Base-by-base conservation (phyloP, 1,140 invertebrate genomes). In the Drosophila saltans region DNA sequence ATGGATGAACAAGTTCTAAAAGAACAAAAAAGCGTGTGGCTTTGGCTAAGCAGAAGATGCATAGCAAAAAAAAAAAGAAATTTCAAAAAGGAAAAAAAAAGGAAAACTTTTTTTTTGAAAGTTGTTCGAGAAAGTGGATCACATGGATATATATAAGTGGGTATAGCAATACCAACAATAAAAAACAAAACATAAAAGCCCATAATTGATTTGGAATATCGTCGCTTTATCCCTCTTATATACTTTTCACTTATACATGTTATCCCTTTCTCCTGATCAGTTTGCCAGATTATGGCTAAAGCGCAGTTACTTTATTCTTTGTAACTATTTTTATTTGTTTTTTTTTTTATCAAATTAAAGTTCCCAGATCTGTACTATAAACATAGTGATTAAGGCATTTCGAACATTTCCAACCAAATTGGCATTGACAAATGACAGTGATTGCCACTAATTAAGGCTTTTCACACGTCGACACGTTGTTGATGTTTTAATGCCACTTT, bases 1-100 rank as follows among this genome's bases (percentile, higher is more conserved):
- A 75, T 85, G 70, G 70, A 82, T 86, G 81, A 59, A 76, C 66
- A 69, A 52, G 45, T 56, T 60, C 68, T 70, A 57, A 68, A 79
- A 64, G 61, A 75, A 70, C 75, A 58, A 77, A 84, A 70, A 72
- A 52, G 3, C 10, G 45, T 81, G 43, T 74, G 61, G 74, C 75
- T 72, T 81, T 81, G 78, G 75, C 83, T 64, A 59, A 59, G 68
- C 69, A 61, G 21, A 30, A n/a, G 16, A 59, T 33, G n/a, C 33
- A 59, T 36, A 43, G 24, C 9, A 39, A 11, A 55, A 40, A 30
- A 67, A 40, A 21, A 43, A 26, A 66, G 16, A 16, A 16, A 16
- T 16, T 16, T 16, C 16, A 69, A 58, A 40, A 57, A 26, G 57
- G 65, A 55, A 30, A 30, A 11, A 45, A 40, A 30, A 36, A 60